Evolutionary conservation across 2,888 invertebrate genomes (phyloP), one percentile per base, ranked within the genome.

Genomic region (Tenthredo amoena): DNA sequence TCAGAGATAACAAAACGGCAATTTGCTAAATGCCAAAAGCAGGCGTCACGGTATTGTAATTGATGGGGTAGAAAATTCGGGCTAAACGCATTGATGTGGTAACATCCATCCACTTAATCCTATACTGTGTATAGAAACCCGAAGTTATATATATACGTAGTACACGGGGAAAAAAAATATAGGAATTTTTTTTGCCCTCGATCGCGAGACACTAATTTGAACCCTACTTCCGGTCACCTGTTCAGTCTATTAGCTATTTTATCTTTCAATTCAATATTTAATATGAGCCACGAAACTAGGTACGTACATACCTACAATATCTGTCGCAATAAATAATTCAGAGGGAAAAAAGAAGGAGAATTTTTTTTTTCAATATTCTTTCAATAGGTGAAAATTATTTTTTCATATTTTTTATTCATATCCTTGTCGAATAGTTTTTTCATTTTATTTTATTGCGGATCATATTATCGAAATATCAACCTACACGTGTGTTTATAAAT

Each of bases 161-260:
- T 40, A 43, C 6, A 6, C n/a, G 6, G 2, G n/a, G n/a, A 55
- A 4, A 15, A 47, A 21, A 37, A 12, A 26, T 37, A 82, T 65
- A n/a, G n/a, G 5, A 34, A 37, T 65, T 82, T 43, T 58, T n/a
- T 18, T 55, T n/a, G 62, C 65, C 40, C 43, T 43, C 34, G 34
- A 37, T 55, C 47, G 34, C 34, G 26, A 15, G 34, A 55, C 34
- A 72, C 34, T 77, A 77, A 84, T 76, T 84, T 55, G 26, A 58
- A 76, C n/a, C 6, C 58, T 18, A 37, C 62, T 43, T 84, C 84
- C 84, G 76, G 76, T 84, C 77, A 84, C 84, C 84, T 77, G 84
- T 72, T 47, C 40, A 10, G 18, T 15, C 58, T 47, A 37, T 76
- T 77, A 40, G 50, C n/a, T 34, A 15, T 31, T 43, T 77, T 40